Evolutionary conservation across 2,797 vertebrate species (phyloP).

Genomic region (Rhinoraja longicauda): DNA sequence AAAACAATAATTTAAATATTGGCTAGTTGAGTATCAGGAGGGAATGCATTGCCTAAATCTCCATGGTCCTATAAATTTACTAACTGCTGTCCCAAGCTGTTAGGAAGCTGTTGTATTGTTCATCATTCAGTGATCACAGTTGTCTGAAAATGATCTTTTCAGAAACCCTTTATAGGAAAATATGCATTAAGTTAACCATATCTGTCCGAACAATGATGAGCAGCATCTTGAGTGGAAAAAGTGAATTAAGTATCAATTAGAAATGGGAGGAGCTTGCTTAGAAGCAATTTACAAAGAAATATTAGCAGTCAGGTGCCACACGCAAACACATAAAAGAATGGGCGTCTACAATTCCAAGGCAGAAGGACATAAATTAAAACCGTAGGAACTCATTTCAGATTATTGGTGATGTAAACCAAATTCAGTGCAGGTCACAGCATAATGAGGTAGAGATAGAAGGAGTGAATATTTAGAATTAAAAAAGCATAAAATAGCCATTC

Average conservation of each 20-base stretch:
- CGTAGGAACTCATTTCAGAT: background rate
- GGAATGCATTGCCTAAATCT: background rate
- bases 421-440: background rate
- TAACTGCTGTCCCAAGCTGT: conserved; percentile 32
- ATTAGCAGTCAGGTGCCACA: conserved; percentile 15
- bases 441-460: background rate
- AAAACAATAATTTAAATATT: conserved; percentile 33
- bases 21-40: background rate
- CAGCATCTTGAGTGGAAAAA: conserved; percentile 36
- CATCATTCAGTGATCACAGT: conserved; percentile 31
- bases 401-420: background rate
- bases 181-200: conserved; percentile 21
- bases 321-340: conserved; percentile 13
- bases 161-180: background rate
- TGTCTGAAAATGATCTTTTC: conserved; percentile 16
- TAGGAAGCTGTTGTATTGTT: background rate
- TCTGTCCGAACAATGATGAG: conserved; percentile 33
- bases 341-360: background rate
- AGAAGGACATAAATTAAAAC: conserved; percentile 24
- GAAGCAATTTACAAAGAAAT: conserved; percentile 29
- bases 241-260: conserved; percentile 36
- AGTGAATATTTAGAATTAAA: background rate
- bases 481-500: background rate
- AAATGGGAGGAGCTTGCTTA: conserved; percentile 27
- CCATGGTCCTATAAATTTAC: conserved; percentile 28